Evolutionary conservation across 2,888 invertebrate species (phyloP).

Genomic region (Conomelus anceps): DNA sequence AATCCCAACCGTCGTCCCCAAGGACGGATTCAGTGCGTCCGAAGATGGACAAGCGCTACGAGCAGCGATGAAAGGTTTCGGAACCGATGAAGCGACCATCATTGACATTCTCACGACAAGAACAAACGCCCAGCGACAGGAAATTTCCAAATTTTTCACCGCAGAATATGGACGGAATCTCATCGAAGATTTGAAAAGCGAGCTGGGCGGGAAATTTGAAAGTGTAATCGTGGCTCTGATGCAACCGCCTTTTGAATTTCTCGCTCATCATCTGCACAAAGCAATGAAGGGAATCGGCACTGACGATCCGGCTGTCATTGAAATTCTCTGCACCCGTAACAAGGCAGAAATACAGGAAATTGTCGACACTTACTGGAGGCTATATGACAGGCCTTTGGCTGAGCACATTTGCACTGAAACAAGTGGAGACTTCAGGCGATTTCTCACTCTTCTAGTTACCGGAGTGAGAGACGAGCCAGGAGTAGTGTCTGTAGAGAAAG

Average conservation of each 20-base stretch:
- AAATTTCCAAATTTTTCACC: constrained; percentile 56
- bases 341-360: constrained; percentile 59
- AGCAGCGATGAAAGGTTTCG: constrained; percentile 67
- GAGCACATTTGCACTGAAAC: constrained; percentile 71
- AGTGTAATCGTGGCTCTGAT: constrained; percentile 65
- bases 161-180: constrained; percentile 57
- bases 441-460: constrained; percentile 64
- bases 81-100: constrained; percentile 69
- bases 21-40: constrained; percentile 53
- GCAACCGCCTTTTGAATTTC: constrained; percentile 58
- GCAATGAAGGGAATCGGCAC: constrained; percentile 72
- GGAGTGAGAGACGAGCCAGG: constrained; percentile 37
- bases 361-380: constrained; percentile 55
- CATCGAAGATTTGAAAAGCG: constrained; percentile 62
- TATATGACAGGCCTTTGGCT: constrained; percentile 60
- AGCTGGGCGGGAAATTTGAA: constrained; percentile 69
- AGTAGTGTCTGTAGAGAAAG: constrained; percentile 53
- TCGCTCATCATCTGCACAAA: constrained; percentile 63
- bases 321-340: constrained; percentile 64
- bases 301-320: constrained; percentile 64
- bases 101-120: constrained; percentile 63
- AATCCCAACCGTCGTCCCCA: constrained; percentile 54
- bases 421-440: constrained; percentile 67
- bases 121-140: constrained; percentile 63
- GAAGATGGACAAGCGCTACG: constrained; percentile 60